Evolutionary conservation across 2,797 vertebrate genomes (phyloP).

Genomic region (Perodicticus potto): DNA sequence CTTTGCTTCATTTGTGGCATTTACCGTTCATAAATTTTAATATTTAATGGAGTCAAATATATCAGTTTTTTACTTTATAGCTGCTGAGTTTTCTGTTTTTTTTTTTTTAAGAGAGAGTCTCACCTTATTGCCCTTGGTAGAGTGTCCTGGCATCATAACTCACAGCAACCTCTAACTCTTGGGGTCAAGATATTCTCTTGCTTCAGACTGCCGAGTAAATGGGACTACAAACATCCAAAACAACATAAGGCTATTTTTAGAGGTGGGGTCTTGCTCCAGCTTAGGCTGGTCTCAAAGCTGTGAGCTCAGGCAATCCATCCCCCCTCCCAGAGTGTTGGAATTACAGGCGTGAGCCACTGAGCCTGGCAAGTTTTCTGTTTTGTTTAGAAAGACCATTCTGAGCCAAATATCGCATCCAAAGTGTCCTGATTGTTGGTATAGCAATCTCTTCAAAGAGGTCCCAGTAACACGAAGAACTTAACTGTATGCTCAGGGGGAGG

Average conservation of each 20-base stretch:
- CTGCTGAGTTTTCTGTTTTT: not conserved
- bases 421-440: conserved; percentile 9
- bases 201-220: too few relatives aligned
- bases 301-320: too few relatives aligned
- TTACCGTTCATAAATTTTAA: conserved; percentile 21
- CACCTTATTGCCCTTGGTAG: too few relatives aligned
- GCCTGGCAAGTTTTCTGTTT: conserved; percentile 22
- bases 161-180: too few relatives aligned
- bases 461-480: not conserved
- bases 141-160: too few relatives aligned
- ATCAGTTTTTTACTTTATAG: not conserved
- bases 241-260: too few relatives aligned
- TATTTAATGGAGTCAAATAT: conserved; percentile 20
- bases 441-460: not conserved
- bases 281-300: too few relatives aligned
- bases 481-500: not conserved
- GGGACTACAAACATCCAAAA: too few relatives aligned
- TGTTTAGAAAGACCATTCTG: not conserved
- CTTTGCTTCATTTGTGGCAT: not conserved
- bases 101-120: conserved; percentile 27
- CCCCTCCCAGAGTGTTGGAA: too few relatives aligned
- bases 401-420: not conserved
- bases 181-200: too few relatives aligned
- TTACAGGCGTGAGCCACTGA: too few relatives aligned
- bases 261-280: too few relatives aligned